These are phyloP conservation scores for Megalopta genalis DNA, from an alignment of 1,140 invertebrate genomes.

Conservation along the genomic window DNA sequence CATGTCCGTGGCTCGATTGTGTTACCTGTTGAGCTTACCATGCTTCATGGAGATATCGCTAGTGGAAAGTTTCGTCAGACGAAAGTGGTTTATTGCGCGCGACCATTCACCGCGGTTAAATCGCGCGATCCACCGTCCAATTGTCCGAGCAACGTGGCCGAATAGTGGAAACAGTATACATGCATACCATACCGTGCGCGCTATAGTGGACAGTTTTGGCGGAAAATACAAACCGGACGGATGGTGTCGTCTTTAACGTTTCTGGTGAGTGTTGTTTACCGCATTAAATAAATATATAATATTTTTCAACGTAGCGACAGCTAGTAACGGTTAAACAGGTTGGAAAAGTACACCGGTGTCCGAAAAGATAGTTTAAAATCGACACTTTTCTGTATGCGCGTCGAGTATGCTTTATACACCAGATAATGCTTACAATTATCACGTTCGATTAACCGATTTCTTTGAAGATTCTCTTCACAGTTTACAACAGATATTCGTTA, in stretches of 20 bases:
- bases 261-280: constrained; percentile 5
- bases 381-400: not conserved
- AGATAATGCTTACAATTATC: not conserved
- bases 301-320: not conserved
- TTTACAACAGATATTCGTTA: not conserved
- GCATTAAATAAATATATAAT: not conserved
- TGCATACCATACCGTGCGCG: not conserved
- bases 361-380: not conserved
- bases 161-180: constrained; percentile 7
- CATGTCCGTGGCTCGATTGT: constrained; percentile 47
- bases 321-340: too few relatives aligned
- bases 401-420: not conserved
- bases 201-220: constrained; percentile 20
- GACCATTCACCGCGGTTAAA: constrained; percentile 21
- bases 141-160: constrained; percentile 25
- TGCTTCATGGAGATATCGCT: constrained; percentile 54
- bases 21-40: constrained; percentile 53
- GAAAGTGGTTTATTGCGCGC: constrained; percentile 51
- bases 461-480: not conserved
- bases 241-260: too few relatives aligned
- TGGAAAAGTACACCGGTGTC: not conserved
- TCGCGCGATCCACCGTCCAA: constrained; percentile 3
- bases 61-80: constrained; percentile 58
- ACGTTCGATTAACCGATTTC: not conserved
- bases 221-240: not conserved